Evolutionary conservation across 1,140 invertebrate species (phyloP).

Genomic region (Cheumatopsyche charites): DNA sequence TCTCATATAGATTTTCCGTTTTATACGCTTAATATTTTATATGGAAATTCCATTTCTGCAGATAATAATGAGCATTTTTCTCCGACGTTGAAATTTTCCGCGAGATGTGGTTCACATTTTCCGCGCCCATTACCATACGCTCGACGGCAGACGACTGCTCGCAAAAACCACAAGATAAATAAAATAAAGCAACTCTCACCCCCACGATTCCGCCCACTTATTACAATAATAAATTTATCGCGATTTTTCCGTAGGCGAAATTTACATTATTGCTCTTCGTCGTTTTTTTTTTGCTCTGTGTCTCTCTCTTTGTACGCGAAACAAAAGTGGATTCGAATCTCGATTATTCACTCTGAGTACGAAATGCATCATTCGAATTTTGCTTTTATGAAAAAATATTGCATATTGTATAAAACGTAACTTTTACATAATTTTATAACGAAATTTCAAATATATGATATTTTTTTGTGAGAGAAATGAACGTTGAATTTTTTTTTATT

Average conservation of each 20-base stretch:
- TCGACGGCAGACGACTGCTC: constrained; percentile 7
- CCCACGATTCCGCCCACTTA: neutral
- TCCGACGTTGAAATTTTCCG: constrained; percentile 23
- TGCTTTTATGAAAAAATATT: no score
- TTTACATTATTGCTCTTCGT: constrained; percentile 13
- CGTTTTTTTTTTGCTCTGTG: neutral
- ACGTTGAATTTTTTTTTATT: no score
- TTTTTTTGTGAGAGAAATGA: no score
- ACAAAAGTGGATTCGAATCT: no score
- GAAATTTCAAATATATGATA: no score
- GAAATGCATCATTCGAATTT: no score
- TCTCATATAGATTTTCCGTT: constrained; percentile 19
- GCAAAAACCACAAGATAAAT: constrained; percentile 13
- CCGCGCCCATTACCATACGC: constrained; percentile 23
- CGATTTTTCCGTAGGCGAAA: constrained; percentile 16
- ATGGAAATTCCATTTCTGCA: constrained; percentile 26
- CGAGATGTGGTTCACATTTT: constrained; percentile 25
- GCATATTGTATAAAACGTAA: no score
- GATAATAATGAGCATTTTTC: constrained; percentile 27
- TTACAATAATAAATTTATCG: constrained; percentile 24
- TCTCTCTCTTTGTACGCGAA: no score
- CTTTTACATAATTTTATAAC: no score
- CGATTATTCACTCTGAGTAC: no score
- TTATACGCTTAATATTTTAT: constrained; percentile 28
- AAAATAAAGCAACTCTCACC: neutral